phyloP scores from a whole-genome alignment of 1,140 invertebrate genomes.

The Zaprionus lachaisei region DNA sequence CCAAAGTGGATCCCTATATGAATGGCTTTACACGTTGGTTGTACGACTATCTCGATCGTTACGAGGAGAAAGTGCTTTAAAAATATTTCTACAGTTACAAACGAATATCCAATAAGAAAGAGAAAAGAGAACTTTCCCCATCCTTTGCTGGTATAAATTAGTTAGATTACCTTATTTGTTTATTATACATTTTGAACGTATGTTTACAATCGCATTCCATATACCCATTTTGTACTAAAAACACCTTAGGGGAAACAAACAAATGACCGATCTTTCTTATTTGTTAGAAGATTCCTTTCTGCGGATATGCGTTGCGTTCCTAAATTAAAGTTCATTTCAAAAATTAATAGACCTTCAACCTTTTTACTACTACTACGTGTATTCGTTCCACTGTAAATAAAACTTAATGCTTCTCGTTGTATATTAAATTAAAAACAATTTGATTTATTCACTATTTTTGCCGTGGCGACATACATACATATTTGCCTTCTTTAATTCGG shows the following conservation, averaged over 20 bases:
- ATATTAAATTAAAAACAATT: slow-evolving; percentile 22
- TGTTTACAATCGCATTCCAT: background rate
- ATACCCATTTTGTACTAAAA: background rate
- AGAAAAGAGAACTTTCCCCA: background rate
- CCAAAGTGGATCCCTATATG: slow-evolving; percentile 65
- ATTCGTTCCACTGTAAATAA: background rate
- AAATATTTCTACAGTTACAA: slow-evolving; percentile 2
- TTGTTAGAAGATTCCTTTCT: background rate
- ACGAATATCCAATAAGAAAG: background rate
- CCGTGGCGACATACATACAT: slow-evolving; percentile 2
- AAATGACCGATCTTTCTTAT: background rate
- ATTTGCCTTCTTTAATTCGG: slow-evolving; percentile 30
- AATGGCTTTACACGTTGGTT: slow-evolving; percentile 69
- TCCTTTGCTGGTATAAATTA: background rate
- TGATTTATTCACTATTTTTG: slow-evolving; percentile 46
- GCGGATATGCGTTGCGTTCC: background rate
- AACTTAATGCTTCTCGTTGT: background rate
- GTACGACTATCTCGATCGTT: slow-evolving; percentile 45
- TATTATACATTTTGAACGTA: background rate
- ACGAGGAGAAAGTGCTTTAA: slow-evolving; percentile 32
- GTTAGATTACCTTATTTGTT: background rate
- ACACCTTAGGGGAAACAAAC: background rate
- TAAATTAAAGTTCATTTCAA: background rate
- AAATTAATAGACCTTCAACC: background rate
- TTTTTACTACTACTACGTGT: background rate